Evolutionary conservation across 2,113 vertebrate genomes (phyloP).

Genomic region (Sander lucioperca): DNA sequence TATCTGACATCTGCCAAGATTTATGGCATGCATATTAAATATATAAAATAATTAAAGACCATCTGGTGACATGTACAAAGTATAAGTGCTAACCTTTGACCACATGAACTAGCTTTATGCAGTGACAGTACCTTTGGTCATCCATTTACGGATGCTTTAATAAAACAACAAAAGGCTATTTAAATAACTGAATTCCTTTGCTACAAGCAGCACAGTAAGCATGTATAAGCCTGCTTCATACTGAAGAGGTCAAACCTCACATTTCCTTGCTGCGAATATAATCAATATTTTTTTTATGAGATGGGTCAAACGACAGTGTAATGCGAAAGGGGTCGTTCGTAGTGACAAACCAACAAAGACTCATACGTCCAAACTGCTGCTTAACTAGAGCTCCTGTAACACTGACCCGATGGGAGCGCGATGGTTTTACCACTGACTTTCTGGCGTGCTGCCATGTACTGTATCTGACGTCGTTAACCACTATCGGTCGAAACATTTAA

Average conservation of each 20-base stretch:
- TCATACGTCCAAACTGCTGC: too few species aligned
- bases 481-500: too few species aligned
- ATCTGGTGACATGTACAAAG: not conserved
- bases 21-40: not conserved
- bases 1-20: not conserved
- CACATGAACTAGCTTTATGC: not conserved
- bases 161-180: not conserved
- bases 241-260: not conserved
- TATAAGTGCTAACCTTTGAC: not conserved
- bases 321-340: not conserved
- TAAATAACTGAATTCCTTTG: not conserved
- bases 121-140: not conserved
- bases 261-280: not conserved
- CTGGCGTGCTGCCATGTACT: too few species aligned
- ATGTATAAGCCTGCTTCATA: not conserved
- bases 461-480: too few species aligned
- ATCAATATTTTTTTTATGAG: not conserved
- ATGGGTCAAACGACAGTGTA: not conserved
- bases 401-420: too few species aligned
- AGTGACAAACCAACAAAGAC: not conserved
- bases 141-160: not conserved
- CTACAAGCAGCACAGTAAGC: not conserved
- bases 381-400: too few species aligned
- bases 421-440: too few species aligned
- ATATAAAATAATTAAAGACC: not conserved